Evolutionary conservation across 2,113 vertebrate genomes (phyloP).

Genomic region (Gadus macrocephalus): DNA sequence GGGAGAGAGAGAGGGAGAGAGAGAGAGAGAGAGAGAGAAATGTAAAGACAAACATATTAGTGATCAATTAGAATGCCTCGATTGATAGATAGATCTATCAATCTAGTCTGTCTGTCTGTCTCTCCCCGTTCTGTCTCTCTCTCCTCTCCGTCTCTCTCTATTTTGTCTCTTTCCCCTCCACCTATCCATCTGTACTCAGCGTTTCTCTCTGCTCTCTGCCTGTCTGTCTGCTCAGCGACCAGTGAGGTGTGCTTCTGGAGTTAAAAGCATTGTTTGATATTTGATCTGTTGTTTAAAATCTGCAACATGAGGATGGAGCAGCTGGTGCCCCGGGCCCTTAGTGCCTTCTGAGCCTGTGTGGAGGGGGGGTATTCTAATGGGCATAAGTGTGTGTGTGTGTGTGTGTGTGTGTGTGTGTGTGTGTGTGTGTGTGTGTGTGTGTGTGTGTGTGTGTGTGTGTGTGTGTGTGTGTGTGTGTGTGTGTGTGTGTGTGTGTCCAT

Average conservation of each 20-base stretch:
- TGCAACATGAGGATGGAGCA: slow-evolving; percentile 41
- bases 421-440: no score
- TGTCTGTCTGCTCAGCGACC: background rate
- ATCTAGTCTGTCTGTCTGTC: no score
- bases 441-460: background rate
- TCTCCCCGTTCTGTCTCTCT: no score
- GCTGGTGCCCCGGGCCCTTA: slow-evolving; percentile 34
- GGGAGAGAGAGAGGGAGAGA: slow-evolving; percentile 1
- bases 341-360: no score
- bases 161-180: no score
- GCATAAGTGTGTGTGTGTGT: no score
- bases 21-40: slow-evolving; percentile 5
- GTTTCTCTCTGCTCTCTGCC: background rate
- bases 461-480: slow-evolving; percentile 19
- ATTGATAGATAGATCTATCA: background rate
- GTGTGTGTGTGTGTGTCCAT: slow-evolving; percentile 7
- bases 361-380: no score
- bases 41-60: background rate
- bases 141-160: no score
- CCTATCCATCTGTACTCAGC: background rate
- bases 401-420: no score
- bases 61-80: background rate
- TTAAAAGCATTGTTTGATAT: slow-evolving; percentile 59
- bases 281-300: slow-evolving; percentile 57
- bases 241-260: slow-evolving; percentile 29